Base-by-base conservation (phyloP, 2,113 vertebrate species). In the Phocoena sinus region DNA sequence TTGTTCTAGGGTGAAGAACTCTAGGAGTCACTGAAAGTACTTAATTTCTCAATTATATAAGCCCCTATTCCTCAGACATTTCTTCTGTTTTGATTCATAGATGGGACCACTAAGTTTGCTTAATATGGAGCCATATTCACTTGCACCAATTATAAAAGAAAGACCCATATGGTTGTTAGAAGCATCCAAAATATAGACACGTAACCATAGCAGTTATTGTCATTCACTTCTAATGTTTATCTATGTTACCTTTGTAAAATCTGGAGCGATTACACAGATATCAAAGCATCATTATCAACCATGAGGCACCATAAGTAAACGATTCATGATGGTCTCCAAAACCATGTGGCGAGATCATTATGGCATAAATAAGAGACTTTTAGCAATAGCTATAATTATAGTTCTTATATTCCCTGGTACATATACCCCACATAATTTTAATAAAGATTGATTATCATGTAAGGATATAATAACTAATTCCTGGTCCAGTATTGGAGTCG, bases 211-310 rank as follows among this genome's bases (percentile, higher is more conserved):
- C 38, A 77, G 11, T 87, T 83, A 53, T 71, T 60, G 20, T 84
- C 36, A 36, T n/a, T 5, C 8, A 44, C 18, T 83, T 87, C 5
- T 33, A 89, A 84, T 91, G 18, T 80, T 91, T 20, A 63, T 87
- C 91, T 95, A 50, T 90, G 28, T 71, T 56, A 89, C 58, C 85
- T 97, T 93, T 95, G 86, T 85, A 91, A 87, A 65, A 82, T 74
- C 47, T 97, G 82, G 63, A 92, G 92, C 68, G 60, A 28, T 96
- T 28, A 2, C 23, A 36, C 18, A 56, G 85, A 89, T 95, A 95
- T 47, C 96, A 98, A 38, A 5, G 18, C 47, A 67, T 94, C 25
- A 68, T 88, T 92, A 47, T 87, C 88, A 92, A 25, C 47, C 5
- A 62, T 86, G 58, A 70, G 83, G 77, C 95, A 65, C 18, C 96